Percentiles rank a stretch among this genome's conserved stretches.
Conservation (phyloP, 1,140 invertebrate genomes). For the Drosophila bocki region DNA sequence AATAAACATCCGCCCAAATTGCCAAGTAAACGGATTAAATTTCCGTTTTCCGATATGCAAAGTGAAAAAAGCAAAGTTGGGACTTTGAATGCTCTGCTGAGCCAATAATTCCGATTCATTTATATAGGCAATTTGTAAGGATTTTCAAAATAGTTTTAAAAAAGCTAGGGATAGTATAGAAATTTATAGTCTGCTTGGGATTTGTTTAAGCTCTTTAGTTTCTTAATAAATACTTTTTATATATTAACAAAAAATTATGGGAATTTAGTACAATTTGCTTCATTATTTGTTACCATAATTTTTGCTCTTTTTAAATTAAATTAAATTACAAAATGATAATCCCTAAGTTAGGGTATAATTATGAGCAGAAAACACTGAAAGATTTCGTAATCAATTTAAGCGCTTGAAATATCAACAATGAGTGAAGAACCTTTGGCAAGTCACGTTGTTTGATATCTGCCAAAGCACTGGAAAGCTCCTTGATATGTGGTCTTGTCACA, state of each 20-base stretch:
- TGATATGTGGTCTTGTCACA: slow-evolving; percentile 28
- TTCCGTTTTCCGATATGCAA: slow-evolving; percentile 46
- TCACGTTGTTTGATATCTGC: slow-evolving; percentile 43
- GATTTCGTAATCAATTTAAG: slow-evolving; percentile 50
- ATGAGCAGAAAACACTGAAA: background rate
- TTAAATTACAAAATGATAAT: background rate
- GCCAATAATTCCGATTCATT: background rate
- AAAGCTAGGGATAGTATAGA: background rate
- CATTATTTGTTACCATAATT: background rate
- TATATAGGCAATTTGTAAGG: background rate
- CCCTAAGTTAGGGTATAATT: slow-evolving; percentile 18
- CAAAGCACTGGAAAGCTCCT: slow-evolving; percentile 8
- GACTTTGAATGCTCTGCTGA: slow-evolving; percentile 13
- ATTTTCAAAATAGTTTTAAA: background rate
- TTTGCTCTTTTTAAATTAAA: background rate
- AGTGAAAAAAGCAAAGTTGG: slow-evolving; percentile 8
- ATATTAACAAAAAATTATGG: background rate
- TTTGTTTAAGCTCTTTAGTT: background rate
- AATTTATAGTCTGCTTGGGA: background rate
- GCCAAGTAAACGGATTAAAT: slow-evolving; percentile 75
- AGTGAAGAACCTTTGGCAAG: slow-evolving; percentile 38
- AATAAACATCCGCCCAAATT: slow-evolving; percentile 55
- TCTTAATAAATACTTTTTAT: background rate
- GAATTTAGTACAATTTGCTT: background rate
- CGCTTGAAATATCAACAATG: slow-evolving; percentile 47